Evolutionary conservation across 2,888 invertebrate species (phyloP).

Genomic region (Dasysyrphus tricinctus): DNA sequence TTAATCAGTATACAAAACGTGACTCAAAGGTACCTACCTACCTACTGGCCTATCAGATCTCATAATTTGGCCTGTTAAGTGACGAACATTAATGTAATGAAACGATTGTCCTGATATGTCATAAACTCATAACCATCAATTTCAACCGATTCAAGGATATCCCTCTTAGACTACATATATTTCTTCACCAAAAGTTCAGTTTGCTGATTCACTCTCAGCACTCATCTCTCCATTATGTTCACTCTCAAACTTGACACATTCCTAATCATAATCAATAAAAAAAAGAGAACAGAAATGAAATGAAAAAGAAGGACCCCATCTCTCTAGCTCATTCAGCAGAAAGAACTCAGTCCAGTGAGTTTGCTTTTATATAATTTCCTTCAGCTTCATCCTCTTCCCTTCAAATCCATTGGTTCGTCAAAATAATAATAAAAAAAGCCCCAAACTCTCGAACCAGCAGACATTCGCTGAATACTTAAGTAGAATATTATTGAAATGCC

Average conservation of each 20-base stretch:
- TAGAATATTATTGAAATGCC: constrained; percentile 74
- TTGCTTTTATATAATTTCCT: constrained; percentile 58
- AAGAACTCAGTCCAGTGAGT: constrained; percentile 42
- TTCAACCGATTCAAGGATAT: constrained; percentile 29
- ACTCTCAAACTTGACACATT: constrained; percentile 66
- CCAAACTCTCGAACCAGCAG: constrained; percentile 29
- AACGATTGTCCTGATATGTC: constrained; percentile 29
- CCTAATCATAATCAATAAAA: constrained; percentile 51
- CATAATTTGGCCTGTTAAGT: constrained; percentile 35
- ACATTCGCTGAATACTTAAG: constrained; percentile 72
- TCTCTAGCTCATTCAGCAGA: background rate
- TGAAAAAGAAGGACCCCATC: background rate
- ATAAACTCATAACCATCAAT: constrained; percentile 42
- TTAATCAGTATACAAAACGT: constrained; percentile 18
- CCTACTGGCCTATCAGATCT: background rate
- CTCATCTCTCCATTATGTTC: constrained; percentile 51
- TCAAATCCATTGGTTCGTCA: constrained; percentile 42
- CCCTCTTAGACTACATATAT: background rate
- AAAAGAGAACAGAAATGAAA: background rate
- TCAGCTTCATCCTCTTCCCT: constrained; percentile 12
- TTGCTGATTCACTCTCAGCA: constrained; percentile 50
- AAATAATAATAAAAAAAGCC: constrained; percentile 2
- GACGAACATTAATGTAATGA: constrained; percentile 29
- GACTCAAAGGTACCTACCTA: background rate
- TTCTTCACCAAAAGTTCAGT: constrained; percentile 1